phyloP scores from a whole-genome alignment of 37 sponge, comb jelly and placozoan species.

The Halisarca cf. caerulea region DNA sequence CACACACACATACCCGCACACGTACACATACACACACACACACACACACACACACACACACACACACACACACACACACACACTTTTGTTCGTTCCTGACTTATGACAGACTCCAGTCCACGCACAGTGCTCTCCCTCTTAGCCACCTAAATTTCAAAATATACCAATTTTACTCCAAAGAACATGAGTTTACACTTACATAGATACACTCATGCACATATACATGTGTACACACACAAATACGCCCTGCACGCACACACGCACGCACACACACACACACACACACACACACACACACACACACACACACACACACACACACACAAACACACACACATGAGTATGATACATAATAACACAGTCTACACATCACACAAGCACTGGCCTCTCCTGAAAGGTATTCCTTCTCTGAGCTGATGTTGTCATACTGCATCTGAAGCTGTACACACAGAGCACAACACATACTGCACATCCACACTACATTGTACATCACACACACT shows the following conservation, averaged over 20 bases:
- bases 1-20: slow-evolving; percentile 14
- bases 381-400: neutral
- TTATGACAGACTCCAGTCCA: slow-evolving; percentile 58
- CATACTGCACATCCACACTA: too few species aligned
- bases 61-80: slow-evolving; percentile 22
- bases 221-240: too few species aligned
- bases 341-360: too few species aligned
- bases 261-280: too few species aligned
- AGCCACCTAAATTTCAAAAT: slow-evolving; percentile 32
- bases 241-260: too few species aligned
- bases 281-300: too few species aligned
- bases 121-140: slow-evolving; percentile 29
- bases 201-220: too few species aligned
- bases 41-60: slow-evolving; percentile 19
- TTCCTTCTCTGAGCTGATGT: neutral
- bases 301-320: too few species aligned
- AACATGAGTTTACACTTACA: too few species aligned
- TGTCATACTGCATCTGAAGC: neutral
- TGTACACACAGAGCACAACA: neutral
- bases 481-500: too few species aligned
- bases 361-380: too few species aligned
- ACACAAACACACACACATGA: too few species aligned
- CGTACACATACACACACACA: slow-evolving; percentile 15
- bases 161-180: neutral
- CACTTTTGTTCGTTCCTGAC: slow-evolving; percentile 64